Evolutionary conservation across 2,888 invertebrate species (phyloP).

Genomic region (Dasypogon diadema): DNA sequence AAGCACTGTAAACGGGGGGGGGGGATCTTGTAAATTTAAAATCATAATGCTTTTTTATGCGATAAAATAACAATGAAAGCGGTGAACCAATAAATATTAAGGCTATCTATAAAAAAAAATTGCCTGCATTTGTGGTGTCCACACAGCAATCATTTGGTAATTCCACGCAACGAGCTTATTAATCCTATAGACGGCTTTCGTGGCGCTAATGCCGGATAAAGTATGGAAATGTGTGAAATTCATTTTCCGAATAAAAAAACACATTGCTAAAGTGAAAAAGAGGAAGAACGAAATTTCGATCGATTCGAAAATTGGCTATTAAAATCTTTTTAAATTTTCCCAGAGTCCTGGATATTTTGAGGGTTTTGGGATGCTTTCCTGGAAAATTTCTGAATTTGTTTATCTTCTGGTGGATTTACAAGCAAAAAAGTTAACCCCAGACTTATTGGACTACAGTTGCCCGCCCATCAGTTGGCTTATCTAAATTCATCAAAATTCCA

Average conservation of each 20-base stretch:
- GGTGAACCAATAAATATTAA: neutral
- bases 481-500: conserved; percentile 8
- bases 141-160: neutral
- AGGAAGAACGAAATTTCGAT: no score
- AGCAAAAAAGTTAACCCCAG: no score
- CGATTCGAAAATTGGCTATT: neutral
- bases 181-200: neutral
- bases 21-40: no score
- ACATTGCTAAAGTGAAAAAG: neutral
- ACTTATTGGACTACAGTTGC: no score
- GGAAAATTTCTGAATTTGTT: neutral
- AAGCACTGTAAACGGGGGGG: no score
- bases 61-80: neutral
- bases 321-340: neutral
- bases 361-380: neutral
- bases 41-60: neutral
- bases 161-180: neutral
- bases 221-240: neutral
- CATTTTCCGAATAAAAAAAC: neutral
- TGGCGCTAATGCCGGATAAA: neutral
- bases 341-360: neutral
- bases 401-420: neutral
- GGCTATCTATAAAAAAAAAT: neutral
- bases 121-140: neutral
- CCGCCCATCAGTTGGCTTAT: neutral